Evolutionary conservation across 2,888 invertebrate species (phyloP), one percentile per base, ranked within the genome.

Genomic region (Ichneumon xanthorius): DNA sequence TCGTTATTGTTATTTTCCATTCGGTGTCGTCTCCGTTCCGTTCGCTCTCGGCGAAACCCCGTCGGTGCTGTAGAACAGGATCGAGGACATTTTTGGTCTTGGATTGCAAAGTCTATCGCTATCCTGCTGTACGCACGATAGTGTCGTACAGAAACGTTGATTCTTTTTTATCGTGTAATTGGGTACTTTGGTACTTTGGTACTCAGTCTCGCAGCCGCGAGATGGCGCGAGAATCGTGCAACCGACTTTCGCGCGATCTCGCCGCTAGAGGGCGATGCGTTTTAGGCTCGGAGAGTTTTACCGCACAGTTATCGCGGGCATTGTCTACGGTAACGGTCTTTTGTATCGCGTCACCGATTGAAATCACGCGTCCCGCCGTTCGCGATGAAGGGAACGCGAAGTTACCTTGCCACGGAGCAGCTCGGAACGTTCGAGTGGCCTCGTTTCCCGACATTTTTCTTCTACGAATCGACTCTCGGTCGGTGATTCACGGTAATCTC

Each of bases 371-470:
- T 26, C 55, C 48, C 48, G 63, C 67, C 48, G 68, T 81, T 65
- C 26, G 48, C 68, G 48, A 55, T 55, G 63, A 37, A 40, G 78
- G 61, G 70, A 78, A 80, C 61, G 71, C 67, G 68, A 71, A 48
- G 72, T 61, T 67, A 48, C 72, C 67, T 80, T 77, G 77, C 68
- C 72, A 80, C 68, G 67, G 68, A 85, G 73, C 68, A 75, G 67
- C 73, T 81, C 63, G 63, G 67, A 81, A 68, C 77, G 72, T 67
- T 77, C 40, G 58, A 63, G 75, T 83, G 86, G 82, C 84, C 86
- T 86, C 87, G 86, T 77, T 80, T 76, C 50, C 61, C 65, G 55
- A 68, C 76, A 48, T 79, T 16, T 48, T 48, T 50, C n/a, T 26
- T 40, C 37, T 26, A 5, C 33, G 11, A 67, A 55, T 19, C 19